These are phyloP conservation scores for Cyprinodon variegatus DNA, from an alignment of 2,113 vertebrate genomes.

Conservation along the genomic window DNA sequence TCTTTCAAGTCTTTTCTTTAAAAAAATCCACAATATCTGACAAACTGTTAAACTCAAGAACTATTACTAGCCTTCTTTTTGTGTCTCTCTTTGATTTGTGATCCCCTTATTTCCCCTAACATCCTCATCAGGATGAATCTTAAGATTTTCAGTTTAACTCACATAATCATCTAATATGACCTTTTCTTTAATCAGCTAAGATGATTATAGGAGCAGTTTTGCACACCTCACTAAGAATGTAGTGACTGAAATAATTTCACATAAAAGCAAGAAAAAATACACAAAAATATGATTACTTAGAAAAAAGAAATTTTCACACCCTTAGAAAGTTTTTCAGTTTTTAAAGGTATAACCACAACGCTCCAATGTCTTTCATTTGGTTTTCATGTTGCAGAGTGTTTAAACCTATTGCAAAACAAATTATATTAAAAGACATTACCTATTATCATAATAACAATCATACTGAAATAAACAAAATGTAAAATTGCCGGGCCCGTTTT, in stretches of 20 bases:
- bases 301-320: neutral
- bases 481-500: too few relatives aligned
- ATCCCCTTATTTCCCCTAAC: slow-evolving; percentile 12
- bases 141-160: slow-evolving; percentile 16
- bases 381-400: neutral
- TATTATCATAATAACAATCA: too few relatives aligned
- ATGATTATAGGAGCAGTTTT: neutral
- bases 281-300: neutral
- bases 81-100: slow-evolving; percentile 1
- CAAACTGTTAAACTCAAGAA: slow-evolving; percentile 39
- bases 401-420: neutral
- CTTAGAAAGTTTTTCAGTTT: neutral
- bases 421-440: neutral
- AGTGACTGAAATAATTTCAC: neutral
- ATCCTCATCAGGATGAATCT: slow-evolving; percentile 16
- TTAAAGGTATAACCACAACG: neutral
- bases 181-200: slow-evolving; percentile 6
- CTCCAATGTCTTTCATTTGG: neutral
- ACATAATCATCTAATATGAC: slow-evolving; percentile 19
- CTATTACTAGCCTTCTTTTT: neutral
- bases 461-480: neutral
- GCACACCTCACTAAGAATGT: neutral
- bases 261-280: neutral
- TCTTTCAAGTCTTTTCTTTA: slow-evolving; percentile 10
- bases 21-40: slow-evolving; percentile 4